Base-by-base conservation (phyloP, 1,140 invertebrate genomes). In the Drosophila kanapiae region DNA sequence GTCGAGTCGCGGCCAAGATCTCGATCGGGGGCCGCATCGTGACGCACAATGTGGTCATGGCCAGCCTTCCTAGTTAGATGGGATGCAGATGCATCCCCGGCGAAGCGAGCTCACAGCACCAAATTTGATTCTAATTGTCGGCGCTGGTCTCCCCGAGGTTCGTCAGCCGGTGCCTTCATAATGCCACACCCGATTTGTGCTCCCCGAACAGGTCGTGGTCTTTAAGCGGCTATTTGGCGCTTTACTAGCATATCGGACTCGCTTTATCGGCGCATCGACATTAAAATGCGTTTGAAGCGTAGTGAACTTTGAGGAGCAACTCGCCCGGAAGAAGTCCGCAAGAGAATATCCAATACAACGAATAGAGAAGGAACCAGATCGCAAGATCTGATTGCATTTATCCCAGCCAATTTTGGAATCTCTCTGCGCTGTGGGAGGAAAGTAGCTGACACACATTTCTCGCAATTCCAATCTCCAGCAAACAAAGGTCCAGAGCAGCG, bases 121-220 rank as follows among this genome's bases (percentile, higher is more conserved):
- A 91, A 91, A 72, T 91, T 92, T 82, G 79, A 90, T 91, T 92
- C 84, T 86, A 92, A 92, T 92, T 91, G 90, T 82, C 64, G 49
- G 68, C 48, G 62, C 53, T 62, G 58, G 49, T 57, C 45, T 54
- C 54, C 51, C 40, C 37, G 38, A 33, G 51, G 47, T 68, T 70
- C 56, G 29, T 76, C 60, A 59, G 38, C 67, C 77, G 80, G 60
- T 64, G 59, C 38, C 68, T 49, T 69, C 69, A 68, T 58, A 51
- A 59, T 75, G 68, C 57, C 61, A 35, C 48, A 63, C 27, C 64
- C 51, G 63, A 80, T 75, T 80, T 80, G 63, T 51, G 54, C 48
- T 56, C 45, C 53, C 54, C 48, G 69, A 57, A 43, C 61, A 54
- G 56, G 33, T 64, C 53, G 69, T 53, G 53, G 51, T 38, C 9